Evolutionary conservation across 2,113 vertebrate species (phyloP), one percentile per base, ranked within the genome.

Genomic region (Nesospiza acunhae): DNA sequence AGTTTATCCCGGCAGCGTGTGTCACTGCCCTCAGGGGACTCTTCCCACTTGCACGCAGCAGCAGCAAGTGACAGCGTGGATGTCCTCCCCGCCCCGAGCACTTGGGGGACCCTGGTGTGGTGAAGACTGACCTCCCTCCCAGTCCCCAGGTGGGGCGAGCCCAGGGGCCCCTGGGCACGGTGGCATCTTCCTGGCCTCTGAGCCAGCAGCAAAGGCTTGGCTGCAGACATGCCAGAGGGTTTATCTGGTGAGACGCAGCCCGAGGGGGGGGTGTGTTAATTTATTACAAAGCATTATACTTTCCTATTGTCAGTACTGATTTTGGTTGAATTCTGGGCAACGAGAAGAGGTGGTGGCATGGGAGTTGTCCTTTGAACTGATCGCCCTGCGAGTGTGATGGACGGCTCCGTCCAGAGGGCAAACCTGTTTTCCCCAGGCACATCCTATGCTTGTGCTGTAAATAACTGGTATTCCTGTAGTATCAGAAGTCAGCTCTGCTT

Each of bases 281-380:
- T 96, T 97, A 95, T 95, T 96, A 87, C 87, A 66, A 75, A 94
- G 77, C 81, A 24, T 92, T 95, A n/a, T 82, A 55, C 92, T 95
- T 97, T 94, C 73, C 39, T 92, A 27, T 87, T 90, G 67, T 89
- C 9, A 15, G 4, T 73, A 66, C 68, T 90, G 11, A 75, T 87
- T 94, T 78, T 56, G 89, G 67, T 86, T 9, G 42, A 63, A 49
- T 39, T 80, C n/a, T 41, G 67, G 87, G 82, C 0, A 0, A 7
- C 16, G 55, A 83, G 75, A 75, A 64, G 86, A 84, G 74, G 30
- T 6, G 15, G 55, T 83, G 90, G 64, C 0, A 6, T 8, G 18
- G 44, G 69, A 84, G 64, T 55, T 84, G 82, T 83, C 85, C 92
- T 92, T 87, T 75, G 89, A 90, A 72, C 84, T 47, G 59, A 41